A percentile compares a stretch with the other conserved stretches of the same genome.
These are phyloP conservation scores for Xenentodon cancila DNA, from an alignment of 2,797 vertebrate genomes.

Conservation along the genomic window DNA sequence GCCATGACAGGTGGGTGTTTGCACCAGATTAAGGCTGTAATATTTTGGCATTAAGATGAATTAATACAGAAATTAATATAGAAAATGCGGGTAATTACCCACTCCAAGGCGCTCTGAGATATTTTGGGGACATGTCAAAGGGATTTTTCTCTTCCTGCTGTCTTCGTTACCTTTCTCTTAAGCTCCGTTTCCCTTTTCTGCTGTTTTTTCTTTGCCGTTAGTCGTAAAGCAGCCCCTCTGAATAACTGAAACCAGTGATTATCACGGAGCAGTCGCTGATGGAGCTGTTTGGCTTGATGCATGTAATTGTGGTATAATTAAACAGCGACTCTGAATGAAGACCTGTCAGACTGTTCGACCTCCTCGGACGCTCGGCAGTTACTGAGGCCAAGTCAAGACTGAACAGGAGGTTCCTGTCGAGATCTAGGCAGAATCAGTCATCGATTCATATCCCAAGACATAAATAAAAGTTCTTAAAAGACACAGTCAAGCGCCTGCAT, in stretches of 20 bases:
- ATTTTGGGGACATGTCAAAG: constrained; percentile 60
- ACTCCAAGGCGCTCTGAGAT: constrained; percentile 55
- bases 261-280: constrained; percentile 41
- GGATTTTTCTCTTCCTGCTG: constrained; percentile 58
- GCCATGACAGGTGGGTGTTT: constrained; percentile 79
- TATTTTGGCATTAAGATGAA: constrained; percentile 83
- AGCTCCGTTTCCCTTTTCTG: constrained; percentile 10
- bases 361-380: constrained; percentile 22
- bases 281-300: constrained; percentile 51
- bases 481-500: too few species aligned
- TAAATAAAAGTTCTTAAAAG: too few species aligned
- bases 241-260: constrained; percentile 53
- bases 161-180: constrained; percentile 33
- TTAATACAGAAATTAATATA: constrained; percentile 78
- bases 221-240: constrained; percentile 22
- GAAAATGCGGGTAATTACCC: constrained; percentile 79
- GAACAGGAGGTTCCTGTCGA: too few species aligned
- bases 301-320: constrained; percentile 66
- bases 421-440: too few species aligned
- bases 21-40: constrained; percentile 78
- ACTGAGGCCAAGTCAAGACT: too few species aligned
- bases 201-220: constrained; percentile 26
- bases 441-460: too few species aligned
- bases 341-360: constrained; percentile 55
- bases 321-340: constrained; percentile 60